phyloP scores from a whole-genome alignment of 1,140 invertebrate species.

The Megathymus violae region DNA sequence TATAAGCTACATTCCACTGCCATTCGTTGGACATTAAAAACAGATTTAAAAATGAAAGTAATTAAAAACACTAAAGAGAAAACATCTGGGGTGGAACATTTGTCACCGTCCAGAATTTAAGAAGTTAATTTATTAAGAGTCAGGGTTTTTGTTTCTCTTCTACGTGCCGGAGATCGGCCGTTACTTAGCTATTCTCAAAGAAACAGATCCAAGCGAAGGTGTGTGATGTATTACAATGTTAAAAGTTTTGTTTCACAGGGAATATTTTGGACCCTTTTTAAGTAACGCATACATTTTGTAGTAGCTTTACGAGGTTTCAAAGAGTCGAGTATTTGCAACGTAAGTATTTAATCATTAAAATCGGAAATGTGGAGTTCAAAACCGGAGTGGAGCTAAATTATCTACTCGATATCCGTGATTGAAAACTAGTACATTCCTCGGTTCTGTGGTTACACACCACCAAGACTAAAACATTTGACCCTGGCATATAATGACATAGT shows the following conservation, averaged over 20 bases:
- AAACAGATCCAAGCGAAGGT: constrained; percentile 1
- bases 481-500: too few relatives aligned
- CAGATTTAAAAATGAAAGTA: background rate
- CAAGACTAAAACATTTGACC: too few relatives aligned
- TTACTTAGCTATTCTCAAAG: constrained; percentile 23
- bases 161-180: constrained; percentile 10
- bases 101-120: constrained; percentile 3
- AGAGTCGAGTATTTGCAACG: too few relatives aligned
- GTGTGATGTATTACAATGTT: constrained; percentile 12
- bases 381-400: too few relatives aligned
- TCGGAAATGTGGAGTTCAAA: too few relatives aligned
- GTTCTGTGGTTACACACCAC: too few relatives aligned
- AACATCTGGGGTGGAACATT: background rate
- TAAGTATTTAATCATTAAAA: too few relatives aligned
- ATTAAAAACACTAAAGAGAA: background rate
- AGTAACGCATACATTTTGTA: background rate
- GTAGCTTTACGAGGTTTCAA: background rate
- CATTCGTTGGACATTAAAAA: background rate
- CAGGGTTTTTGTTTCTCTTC: constrained; percentile 13
- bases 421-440: too few relatives aligned
- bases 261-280: background rate
- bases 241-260: constrained; percentile 10
- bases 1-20: too few relatives aligned
- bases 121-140: constrained; percentile 12
- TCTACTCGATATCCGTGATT: too few relatives aligned